phyloP scores from a whole-genome alignment of 2,797 vertebrate species.

The Danio albolineatus region DNA sequence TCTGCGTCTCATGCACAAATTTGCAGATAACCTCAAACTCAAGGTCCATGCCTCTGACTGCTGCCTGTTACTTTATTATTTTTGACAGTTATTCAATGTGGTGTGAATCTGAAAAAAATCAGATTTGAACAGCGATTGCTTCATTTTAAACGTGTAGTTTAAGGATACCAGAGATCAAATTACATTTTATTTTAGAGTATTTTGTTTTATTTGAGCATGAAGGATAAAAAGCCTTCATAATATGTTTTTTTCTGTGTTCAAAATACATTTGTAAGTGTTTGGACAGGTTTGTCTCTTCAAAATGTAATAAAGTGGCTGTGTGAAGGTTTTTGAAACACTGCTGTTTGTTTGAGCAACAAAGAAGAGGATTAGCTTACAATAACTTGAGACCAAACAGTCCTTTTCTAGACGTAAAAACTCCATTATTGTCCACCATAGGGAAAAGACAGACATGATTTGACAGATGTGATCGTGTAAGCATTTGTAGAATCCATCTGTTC shows the following conservation, averaged over 20 bases:
- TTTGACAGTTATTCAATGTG: constrained; percentile 51
- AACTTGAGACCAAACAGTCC: not conserved
- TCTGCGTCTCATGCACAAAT: constrained; percentile 5
- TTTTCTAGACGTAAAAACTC: too few relatives aligned
- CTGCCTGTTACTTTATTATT: constrained; percentile 34
- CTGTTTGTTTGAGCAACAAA: not conserved
- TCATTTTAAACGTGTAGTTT: not conserved
- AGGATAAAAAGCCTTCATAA: not conserved
- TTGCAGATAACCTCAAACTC: constrained; percentile 31
- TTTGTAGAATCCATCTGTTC: too few relatives aligned
- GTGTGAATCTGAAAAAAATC: constrained; percentile 20
- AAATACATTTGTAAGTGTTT: not conserved
- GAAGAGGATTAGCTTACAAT: too few relatives aligned
- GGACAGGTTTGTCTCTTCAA: not conserved
- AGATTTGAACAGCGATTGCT: constrained; percentile 4
- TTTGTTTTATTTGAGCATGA: not conserved
- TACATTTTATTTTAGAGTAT: not conserved
- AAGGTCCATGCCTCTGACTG: constrained; percentile 21
- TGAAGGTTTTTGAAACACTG: not conserved
- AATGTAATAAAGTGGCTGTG: not conserved
- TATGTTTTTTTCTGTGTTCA: not conserved
- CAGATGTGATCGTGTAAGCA: too few relatives aligned
- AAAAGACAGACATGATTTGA: too few relatives aligned
- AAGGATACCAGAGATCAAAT: constrained; percentile 10
- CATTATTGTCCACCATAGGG: too few relatives aligned